phyloP scores from a whole-genome alignment of 2,888 invertebrate genomes.

The Chirona hameri region DNA sequence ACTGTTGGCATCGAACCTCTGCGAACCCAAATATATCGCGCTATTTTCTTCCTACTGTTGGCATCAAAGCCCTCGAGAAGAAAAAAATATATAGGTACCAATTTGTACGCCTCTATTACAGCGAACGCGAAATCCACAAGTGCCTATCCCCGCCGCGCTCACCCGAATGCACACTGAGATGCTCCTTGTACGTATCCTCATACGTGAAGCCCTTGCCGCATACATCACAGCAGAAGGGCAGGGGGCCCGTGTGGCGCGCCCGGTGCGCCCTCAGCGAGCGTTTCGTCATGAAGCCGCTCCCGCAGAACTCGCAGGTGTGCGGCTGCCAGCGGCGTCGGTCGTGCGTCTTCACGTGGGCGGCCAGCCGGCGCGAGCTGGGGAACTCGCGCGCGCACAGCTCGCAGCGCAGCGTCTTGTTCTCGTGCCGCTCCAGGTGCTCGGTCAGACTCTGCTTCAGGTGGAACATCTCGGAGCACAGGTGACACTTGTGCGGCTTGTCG shows the following conservation, averaged over 20 bases:
- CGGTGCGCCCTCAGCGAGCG: constrained; percentile 38
- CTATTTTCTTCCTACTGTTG: too few relatives aligned
- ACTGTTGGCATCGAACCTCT: too few relatives aligned
- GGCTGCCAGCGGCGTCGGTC: constrained; percentile 39
- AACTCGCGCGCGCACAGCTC: constrained; percentile 38
- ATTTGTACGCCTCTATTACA: too few relatives aligned
- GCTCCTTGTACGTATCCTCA: constrained; percentile 36
- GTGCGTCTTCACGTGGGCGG: constrained; percentile 38
- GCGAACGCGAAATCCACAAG: too few relatives aligned
- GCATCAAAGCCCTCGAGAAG: too few relatives aligned
- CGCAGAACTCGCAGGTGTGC: constrained; percentile 39
- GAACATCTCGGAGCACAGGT: constrained; percentile 66
- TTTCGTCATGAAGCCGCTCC: constrained; percentile 37
- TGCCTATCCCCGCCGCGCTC: constrained; percentile 35
- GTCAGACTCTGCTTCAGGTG: constrained; percentile 46
- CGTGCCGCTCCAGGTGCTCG: constrained; percentile 37
- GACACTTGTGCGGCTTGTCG: constrained; percentile 66
- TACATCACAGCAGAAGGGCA: constrained; percentile 37
- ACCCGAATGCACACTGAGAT: constrained; percentile 39
- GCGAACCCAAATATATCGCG: too few relatives aligned
- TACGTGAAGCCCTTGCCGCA: constrained; percentile 39
- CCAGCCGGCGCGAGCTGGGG: constrained; percentile 38
- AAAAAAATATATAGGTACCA: too few relatives aligned
- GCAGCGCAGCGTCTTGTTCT: constrained; percentile 37
- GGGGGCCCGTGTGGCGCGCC: constrained; percentile 36